Base-by-base conservation (phyloP, 2,888 invertebrate genomes). In the Drosophila yooni region DNA sequence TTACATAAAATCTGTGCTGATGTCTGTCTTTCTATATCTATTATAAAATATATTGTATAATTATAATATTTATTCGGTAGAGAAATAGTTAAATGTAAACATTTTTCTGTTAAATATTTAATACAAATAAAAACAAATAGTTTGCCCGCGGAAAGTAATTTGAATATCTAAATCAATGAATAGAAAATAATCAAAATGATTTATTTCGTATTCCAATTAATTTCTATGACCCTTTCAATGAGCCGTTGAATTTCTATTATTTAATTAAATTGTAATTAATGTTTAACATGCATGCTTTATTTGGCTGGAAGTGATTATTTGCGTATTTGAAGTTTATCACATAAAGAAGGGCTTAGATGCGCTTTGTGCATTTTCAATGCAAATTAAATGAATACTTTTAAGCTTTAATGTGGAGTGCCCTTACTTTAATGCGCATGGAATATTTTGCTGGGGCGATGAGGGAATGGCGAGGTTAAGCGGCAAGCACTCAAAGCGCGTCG, bases 391-490 rank as follows among this genome's bases (percentile, higher is more conserved):
- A 61, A 61, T 48, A 27, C 33, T 11, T 56, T 36, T 29, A 40
- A 21, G 1, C 54, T 34, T 29, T 54, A 48, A 58, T 67, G 36
- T 50, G 64, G 66, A 40, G 58, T 31, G 25, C 51, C 56, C 56
- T 74, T 51, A 80, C 71, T 82, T 73, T 61, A 71, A 60, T 29
- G 8, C 54, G 10, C 52, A n/a, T 61, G 53, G 15, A 15, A n/a
- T 31, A 46, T 15, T 46, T 13, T 27, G 33, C 25, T 1, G 10
- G 25, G 11, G 13, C 18, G 2, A 3, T 2, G 18, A 0, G 18
- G 8, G 13, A 25, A 46, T 7, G n/a, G 40, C 21, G 27, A 58
- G 58, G 52, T 66, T 81, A 79, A 79, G 77, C 68, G 78, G 46
- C 51, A 46, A 31, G 59, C 70, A 57, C 36, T 76, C 58, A 53